phyloP scores from a whole-genome alignment of 2,888 invertebrate species.

The Automeris io region DNA sequence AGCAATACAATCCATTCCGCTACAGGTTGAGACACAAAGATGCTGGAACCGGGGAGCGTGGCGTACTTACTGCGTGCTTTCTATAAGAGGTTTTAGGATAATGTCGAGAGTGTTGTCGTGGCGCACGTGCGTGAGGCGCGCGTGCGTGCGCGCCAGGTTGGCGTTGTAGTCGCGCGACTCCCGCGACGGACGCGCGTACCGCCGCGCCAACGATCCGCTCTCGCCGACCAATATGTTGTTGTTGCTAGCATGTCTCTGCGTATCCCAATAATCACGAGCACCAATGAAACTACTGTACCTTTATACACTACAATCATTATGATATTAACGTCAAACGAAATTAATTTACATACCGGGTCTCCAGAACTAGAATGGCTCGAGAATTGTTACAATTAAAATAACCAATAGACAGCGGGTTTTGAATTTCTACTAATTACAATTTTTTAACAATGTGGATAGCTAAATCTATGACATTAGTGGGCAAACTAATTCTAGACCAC shows the following conservation, averaged over 20 bases:
- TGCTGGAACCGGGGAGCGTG: constrained; percentile 35
- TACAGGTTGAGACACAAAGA: constrained; percentile 59
- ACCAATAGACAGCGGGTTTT: too few species aligned
- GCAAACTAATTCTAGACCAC: too few species aligned
- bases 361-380: too few species aligned
- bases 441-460: too few species aligned
- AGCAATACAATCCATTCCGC: constrained; percentile 58
- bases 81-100: constrained; percentile 76
- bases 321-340: background rate
- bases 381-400: too few species aligned
- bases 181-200: constrained; percentile 59
- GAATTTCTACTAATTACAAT: too few species aligned
- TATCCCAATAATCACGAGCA: constrained; percentile 64
- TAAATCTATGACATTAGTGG: too few species aligned
- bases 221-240: constrained; percentile 75
- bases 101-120: constrained; percentile 77
- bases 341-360: constrained; percentile 9
- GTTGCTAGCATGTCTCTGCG: constrained; percentile 78
- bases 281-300: constrained; percentile 55
- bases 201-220: constrained; percentile 69
- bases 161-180: constrained; percentile 59
- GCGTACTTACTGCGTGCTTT: constrained; percentile 77
- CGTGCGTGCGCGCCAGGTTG: constrained; percentile 63
- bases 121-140: constrained; percentile 49
- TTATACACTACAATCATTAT: constrained; percentile 23